Evolutionary conservation across 1,140 invertebrate genomes (phyloP), one percentile per base, ranked within the genome.

Genomic region (Orius insidiosus): DNA sequence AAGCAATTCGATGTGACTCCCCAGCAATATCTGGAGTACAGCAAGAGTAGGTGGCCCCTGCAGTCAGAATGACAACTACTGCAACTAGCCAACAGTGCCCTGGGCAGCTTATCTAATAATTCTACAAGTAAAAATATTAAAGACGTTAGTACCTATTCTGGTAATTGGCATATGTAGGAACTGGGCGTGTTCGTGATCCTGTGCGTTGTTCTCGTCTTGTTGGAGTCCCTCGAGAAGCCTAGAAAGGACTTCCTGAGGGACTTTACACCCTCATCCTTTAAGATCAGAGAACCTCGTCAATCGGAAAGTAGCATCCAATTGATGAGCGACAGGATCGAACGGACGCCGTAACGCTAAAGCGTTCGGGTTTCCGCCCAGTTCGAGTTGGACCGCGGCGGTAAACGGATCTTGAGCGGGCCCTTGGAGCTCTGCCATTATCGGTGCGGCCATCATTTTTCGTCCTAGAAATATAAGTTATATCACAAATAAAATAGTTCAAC

Each of bases 211-310:
- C 62, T 86, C 85, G 57, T 90, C 85, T 56, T 85, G 80, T 58
- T 90, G 79, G 40, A 97, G 75, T 61, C 88, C 92, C 69, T 95
- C 89, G 52, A 98, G 80, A 57, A 98, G 81, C 68, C 93, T 93
- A 39, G 80, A 78, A 57, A 98, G 76, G 60, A 90, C 84, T 69
- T 94, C 90, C 71, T 95, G 90, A 59, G 92, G 90, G 67, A 98
- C 92, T 72, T 98, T 98, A 72, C 93, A 98, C 68, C 95, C 94
- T 77, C 94, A 89, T 77, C 94, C 94, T 77, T 95, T 96, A 54
- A 98, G 68, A 67, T 97, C 92, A 43, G 94, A 86, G 67, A 96
- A 97, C 55, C 92, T 80, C 54, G 93, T 97, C 48, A 98, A 73
- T 55, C 90, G 78, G 72, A 98, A 98, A 68, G 78, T 81, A 15